These are phyloP conservation scores for Drosophila virilis DNA, from an alignment of 1,140 invertebrate genomes.

Conservation along the genomic window DNA sequence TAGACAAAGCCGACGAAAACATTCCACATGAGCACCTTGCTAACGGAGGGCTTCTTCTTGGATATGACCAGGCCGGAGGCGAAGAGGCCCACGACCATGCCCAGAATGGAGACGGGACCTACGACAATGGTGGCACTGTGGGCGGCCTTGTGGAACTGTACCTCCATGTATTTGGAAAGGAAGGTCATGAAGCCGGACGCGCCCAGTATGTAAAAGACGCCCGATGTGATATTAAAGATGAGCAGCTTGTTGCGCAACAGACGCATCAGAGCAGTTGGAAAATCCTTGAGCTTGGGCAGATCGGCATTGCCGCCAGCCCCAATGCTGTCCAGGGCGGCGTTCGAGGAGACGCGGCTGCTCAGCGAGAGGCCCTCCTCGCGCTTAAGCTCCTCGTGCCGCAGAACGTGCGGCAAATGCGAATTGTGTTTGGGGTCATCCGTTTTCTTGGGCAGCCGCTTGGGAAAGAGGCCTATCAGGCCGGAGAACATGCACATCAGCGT, in stretches of 20 bases:
- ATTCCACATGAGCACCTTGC: constrained; percentile 88
- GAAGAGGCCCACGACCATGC: constrained; percentile 87
- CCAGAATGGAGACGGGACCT: constrained; percentile 86
- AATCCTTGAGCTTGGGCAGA: constrained; percentile 84
- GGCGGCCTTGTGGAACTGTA: constrained; percentile 88
- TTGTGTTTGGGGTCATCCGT: constrained; percentile 51
- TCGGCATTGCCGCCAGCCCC: constrained; percentile 60
- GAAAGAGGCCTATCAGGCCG: constrained; percentile 87
- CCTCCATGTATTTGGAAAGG: constrained; percentile 89
- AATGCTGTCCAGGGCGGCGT: constrained; percentile 65
- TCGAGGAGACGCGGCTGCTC: constrained; percentile 71
- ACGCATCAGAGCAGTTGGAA: constrained; percentile 86
- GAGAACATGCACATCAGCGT: constrained; percentile 86
- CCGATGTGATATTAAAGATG: constrained; percentile 86
- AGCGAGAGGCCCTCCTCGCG: constrained; percentile 69
- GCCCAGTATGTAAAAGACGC: constrained; percentile 87
- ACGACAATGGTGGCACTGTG: constrained; percentile 87
- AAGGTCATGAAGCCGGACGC: constrained; percentile 89
- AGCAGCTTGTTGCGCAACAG: constrained; percentile 87
- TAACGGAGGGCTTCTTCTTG: constrained; percentile 87
- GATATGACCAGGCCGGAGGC: constrained; percentile 87
- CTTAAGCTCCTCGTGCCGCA: constrained; percentile 73
- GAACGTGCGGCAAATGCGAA: constrained; percentile 71
- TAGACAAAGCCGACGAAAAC: constrained; percentile 87
- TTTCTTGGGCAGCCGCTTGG: constrained; percentile 85